Evolutionary conservation across 2,797 vertebrate species (phyloP), one percentile per base, ranked within the genome.

Genomic region (Falco biarmicus): DNA sequence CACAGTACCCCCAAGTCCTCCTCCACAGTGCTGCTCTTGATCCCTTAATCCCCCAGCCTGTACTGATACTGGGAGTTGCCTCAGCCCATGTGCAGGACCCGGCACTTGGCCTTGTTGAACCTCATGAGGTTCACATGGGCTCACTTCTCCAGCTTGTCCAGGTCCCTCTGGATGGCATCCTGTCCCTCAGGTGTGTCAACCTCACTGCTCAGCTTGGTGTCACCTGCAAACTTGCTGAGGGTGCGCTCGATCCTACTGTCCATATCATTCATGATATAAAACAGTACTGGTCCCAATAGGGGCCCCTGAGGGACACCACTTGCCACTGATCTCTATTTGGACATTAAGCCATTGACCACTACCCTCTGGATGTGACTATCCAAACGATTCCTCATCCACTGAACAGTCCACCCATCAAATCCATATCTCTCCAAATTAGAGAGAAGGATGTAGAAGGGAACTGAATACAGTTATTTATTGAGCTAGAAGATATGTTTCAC

Each of bases 41-140:
- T 6, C 20, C 56, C 37, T 45, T 31, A 15, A 57, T 14, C 20
- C 18, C 28, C 37, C 56, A 70, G 17, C 43, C 43, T 51, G 24
- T 39, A 18, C 2, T n/a, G 14, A 45, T 45, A 25, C 31, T 0
- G 0, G 31, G 25, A 4, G 31, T 56, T 68, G 1, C 13, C 34
- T 5, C 2, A 5, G 10, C 32, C 43, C 0, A 0, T 45, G 16
- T 45, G 8, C 29, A 41, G 45, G 39, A 70, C 5, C 20, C 10
- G 26, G 11, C 10, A 17, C 39, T 39, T 66, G 66, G 11, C 21
- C 6, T 31, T 60, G 32, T 0, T 31, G 63, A 47, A 45, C 29
- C 22, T 41, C 43, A 19, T 12, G n/a, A 28, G 19, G 8, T 32
- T 64, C 19, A 43, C 50, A 10, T 28, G 24, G 22, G 34, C 13